These are phyloP conservation scores for Oscheius myriophilus DNA, from an alignment of 2,888 invertebrate genomes.

Conservation along the genomic window DNA sequence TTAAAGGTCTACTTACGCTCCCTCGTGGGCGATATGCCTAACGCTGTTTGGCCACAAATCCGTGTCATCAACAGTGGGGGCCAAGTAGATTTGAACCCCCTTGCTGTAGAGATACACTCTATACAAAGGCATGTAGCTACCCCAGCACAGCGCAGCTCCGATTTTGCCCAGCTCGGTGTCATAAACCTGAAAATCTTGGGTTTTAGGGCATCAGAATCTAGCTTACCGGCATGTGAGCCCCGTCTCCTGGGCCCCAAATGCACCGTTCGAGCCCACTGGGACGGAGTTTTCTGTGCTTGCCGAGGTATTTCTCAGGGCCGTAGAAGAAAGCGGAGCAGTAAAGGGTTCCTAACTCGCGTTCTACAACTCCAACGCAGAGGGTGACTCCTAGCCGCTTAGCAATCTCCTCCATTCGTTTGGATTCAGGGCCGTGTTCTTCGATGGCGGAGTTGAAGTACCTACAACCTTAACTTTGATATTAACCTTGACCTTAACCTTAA, in stretches of 20 bases:
- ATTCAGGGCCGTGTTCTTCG: slow-evolving; percentile 52
- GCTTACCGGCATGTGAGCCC: slow-evolving; percentile 56
- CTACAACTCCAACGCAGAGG: slow-evolving; percentile 61
- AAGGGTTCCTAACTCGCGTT: slow-evolving; percentile 55
- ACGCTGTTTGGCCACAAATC: slow-evolving; percentile 63
- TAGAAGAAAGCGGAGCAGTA: slow-evolving; percentile 63
- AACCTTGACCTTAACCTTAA: no score
- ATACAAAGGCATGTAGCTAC: slow-evolving; percentile 62
- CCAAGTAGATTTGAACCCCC: slow-evolving; percentile 61
- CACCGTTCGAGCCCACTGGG: slow-evolving; percentile 62
- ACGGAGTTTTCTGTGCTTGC: slow-evolving; percentile 63
- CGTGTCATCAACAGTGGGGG: slow-evolving; percentile 64
- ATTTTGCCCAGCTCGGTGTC: slow-evolving; percentile 56
- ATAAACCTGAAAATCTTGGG: slow-evolving; percentile 12
- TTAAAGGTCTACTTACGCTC: slow-evolving; percentile 33
- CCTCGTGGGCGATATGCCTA: slow-evolving; percentile 62
- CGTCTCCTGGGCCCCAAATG: slow-evolving; percentile 65
- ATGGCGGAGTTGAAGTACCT: slow-evolving; percentile 61
- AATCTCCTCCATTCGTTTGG: slow-evolving; percentile 34
- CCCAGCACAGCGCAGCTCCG: slow-evolving; percentile 63
- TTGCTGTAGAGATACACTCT: slow-evolving; percentile 47
- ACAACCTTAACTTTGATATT: no score
- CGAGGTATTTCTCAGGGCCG: slow-evolving; percentile 49
- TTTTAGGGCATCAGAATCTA: background rate
- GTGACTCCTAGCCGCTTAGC: slow-evolving; percentile 43